A percentile compares a stretch with the other conserved stretches of the same genome.
Evolutionary conservation across 2,888 invertebrate species (phyloP).

Genomic region (Melanostoma mellinum): DNA sequence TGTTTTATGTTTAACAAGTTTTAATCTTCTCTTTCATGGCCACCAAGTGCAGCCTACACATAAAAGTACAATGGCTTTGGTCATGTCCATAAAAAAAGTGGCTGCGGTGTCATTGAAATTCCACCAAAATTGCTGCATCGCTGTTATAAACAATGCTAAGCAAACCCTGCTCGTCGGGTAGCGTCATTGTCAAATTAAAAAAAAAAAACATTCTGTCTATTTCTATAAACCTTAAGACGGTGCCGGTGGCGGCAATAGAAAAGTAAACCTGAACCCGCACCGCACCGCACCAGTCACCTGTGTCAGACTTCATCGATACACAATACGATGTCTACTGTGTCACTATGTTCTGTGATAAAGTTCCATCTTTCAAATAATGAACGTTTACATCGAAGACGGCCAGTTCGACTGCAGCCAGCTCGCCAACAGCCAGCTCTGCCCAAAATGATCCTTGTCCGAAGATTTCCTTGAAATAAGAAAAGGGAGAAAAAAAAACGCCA

Average conservation of each 20-base stretch:
- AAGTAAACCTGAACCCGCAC: no score
- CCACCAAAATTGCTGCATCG: background rate
- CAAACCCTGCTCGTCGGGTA: no score
- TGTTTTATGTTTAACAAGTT: constrained; percentile 7
- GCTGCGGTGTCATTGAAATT: background rate
- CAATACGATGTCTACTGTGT: no score
- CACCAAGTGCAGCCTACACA: constrained; percentile 10
- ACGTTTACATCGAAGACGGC: background rate
- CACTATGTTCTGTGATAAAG: no score
- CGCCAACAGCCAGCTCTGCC: background rate
- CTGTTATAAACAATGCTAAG: background rate
- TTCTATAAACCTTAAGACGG: no score
- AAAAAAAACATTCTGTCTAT: no score
- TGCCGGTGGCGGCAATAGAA: no score
- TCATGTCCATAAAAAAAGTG: background rate
- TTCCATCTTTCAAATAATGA: background rate
- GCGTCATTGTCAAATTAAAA: no score
- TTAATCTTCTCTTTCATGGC: constrained; percentile 18
- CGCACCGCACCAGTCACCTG: no score
- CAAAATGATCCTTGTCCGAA: constrained; percentile 30
- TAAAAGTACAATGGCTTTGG: constrained; percentile 2
- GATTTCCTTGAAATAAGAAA: constrained; percentile 31
- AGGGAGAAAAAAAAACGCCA: constrained; percentile 3
- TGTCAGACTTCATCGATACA: no score
- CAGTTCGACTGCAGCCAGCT: background rate